Evolutionary conservation across 1,140 invertebrate species (phyloP).

Genomic region (Adoxophyes honmai): DNA sequence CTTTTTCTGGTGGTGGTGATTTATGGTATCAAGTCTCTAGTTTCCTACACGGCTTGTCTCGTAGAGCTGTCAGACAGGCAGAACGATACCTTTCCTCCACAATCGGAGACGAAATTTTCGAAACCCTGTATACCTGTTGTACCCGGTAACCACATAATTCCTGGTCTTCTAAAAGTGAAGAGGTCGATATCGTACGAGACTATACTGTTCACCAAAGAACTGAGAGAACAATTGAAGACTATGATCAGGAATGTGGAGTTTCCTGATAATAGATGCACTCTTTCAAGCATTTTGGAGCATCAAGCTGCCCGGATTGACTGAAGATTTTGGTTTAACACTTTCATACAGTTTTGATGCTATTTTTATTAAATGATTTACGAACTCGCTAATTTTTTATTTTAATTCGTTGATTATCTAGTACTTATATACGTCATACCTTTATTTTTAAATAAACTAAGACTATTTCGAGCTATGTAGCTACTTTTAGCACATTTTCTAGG

Average conservation of each 20-base stretch:
- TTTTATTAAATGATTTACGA: too few relatives aligned
- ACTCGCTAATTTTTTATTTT: too few relatives aligned
- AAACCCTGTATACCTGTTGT: too few relatives aligned
- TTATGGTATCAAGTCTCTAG: slow-evolving; percentile 43
- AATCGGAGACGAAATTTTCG: too few relatives aligned
- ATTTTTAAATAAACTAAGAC: too few relatives aligned
- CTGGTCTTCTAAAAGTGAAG: slow-evolving; percentile 47
- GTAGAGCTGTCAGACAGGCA: slow-evolving; percentile 21
- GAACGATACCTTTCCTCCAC: slow-evolving; percentile 4
- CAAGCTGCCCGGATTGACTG: not conserved
- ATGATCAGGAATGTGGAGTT: slow-evolving; percentile 40
- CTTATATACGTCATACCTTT: too few relatives aligned
- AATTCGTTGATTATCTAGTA: too few relatives aligned
- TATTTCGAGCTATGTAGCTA: too few relatives aligned
- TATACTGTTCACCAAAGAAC: slow-evolving; percentile 46
- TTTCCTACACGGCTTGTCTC: slow-evolving; percentile 45
- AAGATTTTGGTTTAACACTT: too few relatives aligned
- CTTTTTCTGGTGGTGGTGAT: slow-evolving; percentile 50
- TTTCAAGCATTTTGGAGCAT: slow-evolving; percentile 34
- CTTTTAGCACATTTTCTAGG: too few relatives aligned
- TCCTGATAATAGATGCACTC: slow-evolving; percentile 22
- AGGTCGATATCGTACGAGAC: slow-evolving; percentile 59
- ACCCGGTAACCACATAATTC: slow-evolving; percentile 30
- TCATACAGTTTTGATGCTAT: too few relatives aligned
- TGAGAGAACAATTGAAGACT: slow-evolving; percentile 44